These are phyloP conservation scores for Tethea ocularis DNA, from an alignment of 2,888 invertebrate species.

Conservation along the genomic window DNA sequence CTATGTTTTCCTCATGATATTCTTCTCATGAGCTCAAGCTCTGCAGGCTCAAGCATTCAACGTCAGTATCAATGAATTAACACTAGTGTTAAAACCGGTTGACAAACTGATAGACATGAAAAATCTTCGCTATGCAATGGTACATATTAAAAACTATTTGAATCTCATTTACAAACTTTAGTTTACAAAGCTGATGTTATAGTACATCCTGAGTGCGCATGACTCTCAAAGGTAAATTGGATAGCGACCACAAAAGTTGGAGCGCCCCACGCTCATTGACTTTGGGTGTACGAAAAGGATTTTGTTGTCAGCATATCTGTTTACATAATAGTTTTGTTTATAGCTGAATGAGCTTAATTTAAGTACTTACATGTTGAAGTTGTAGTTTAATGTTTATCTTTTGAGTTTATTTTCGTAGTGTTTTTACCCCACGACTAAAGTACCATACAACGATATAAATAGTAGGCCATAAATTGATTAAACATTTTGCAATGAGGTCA, in stretches of 20 bases:
- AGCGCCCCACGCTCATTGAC: conserved; percentile 46
- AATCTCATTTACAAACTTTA: conserved; percentile 31
- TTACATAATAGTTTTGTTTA: conserved; percentile 21
- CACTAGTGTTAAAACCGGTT: no score
- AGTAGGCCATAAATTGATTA: no score
- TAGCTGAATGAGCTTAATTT: neutral
- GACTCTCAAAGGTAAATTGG: conserved; percentile 72
- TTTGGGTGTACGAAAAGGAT: conserved; percentile 41
- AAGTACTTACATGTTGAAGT: neutral
- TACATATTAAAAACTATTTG: conserved; percentile 24
- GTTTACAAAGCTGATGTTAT: conserved; percentile 27
- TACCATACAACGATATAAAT: no score
- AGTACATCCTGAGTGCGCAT: conserved; percentile 37
- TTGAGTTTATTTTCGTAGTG: no score
- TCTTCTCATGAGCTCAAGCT: no score
- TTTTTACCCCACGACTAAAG: no score
- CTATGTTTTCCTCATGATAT: no score
- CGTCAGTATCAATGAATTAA: no score
- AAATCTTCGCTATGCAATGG: no score
- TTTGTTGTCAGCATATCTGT: conserved; percentile 38
- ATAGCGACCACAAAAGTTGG: conserved; percentile 61
- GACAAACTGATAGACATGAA: neutral
- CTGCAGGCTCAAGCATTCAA: neutral
- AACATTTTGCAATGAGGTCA: no score
- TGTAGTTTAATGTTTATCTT: no score